Percentiles rank a stretch among this genome's conserved stretches.
These are phyloP conservation scores for Phylloscopus collybita DNA, from an alignment of 2,797 vertebrate species.

Conservation along the genomic window DNA sequence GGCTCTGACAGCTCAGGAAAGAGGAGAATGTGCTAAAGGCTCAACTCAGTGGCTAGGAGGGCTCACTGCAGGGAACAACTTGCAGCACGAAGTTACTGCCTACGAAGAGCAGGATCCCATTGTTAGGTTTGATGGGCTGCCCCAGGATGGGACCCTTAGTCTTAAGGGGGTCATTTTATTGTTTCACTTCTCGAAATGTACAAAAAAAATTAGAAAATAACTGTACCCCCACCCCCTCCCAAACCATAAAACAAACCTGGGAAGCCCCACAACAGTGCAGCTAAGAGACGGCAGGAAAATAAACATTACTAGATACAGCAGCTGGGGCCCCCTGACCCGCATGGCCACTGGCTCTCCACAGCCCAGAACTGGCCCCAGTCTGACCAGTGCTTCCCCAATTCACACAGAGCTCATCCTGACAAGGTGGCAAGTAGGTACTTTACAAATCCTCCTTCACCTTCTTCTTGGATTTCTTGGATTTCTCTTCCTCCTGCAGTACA, in stretches of 20 bases:
- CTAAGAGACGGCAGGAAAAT: conserved; percentile 76
- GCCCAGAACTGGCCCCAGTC: conserved; percentile 44
- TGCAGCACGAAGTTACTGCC: background rate
- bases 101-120: background rate
- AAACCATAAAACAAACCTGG: conserved; percentile 76
- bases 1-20: background rate
- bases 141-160: background rate
- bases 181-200: conserved; percentile 84
- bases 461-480: conserved; percentile 90
- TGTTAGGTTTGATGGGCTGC: background rate
- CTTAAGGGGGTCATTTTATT: conserved; percentile 83
- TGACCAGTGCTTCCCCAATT: conserved; percentile 60
- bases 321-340: conserved; percentile 57
- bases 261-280: conserved; percentile 80
- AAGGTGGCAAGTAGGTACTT: conserved; percentile 56
- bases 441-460: conserved; percentile 89
- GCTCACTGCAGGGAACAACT: background rate
- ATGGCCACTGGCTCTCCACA: conserved; percentile 26
- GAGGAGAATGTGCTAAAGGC: background rate
- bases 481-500: conserved; percentile 84
- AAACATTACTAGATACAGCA: conserved; percentile 74
- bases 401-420: conserved; percentile 61
- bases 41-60: background rate
- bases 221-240: conserved; percentile 61
- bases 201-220: conserved; percentile 86